Conservation (phyloP, 2,888 invertebrate genomes). For the Noctua janthe region DNA sequence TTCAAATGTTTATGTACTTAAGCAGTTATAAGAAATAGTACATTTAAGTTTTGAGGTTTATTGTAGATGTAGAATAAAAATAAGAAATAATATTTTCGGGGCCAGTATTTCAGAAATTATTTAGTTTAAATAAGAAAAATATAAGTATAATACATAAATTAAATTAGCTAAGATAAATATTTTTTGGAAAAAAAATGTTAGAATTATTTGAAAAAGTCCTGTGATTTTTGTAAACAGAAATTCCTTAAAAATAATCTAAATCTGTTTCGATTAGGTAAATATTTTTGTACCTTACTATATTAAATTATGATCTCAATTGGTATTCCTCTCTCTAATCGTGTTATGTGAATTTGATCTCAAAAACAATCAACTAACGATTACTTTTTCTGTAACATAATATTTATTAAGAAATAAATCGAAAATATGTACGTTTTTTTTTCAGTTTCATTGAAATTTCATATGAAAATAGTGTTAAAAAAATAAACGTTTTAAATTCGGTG, state of each 20-base stretch:
- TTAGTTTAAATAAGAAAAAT: conserved; percentile 52
- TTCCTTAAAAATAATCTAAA: conserved; percentile 41
- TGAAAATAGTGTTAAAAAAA: not conserved
- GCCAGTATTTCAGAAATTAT: conserved; percentile 86
- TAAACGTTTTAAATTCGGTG: not conserved
- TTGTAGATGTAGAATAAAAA: conserved; percentile 9
- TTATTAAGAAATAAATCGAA: conserved; percentile 45
- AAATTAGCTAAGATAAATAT: conserved; percentile 22
- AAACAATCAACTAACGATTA: conserved; percentile 54
- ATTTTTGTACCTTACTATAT: conserved; percentile 39
- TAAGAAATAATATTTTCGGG: conserved; percentile 71
- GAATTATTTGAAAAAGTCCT: conserved; percentile 44
- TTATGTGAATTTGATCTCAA: conserved; percentile 77
- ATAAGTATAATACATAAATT: conserved; percentile 20
- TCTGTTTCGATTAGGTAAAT: conserved; percentile 24
- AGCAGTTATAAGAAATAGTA: conserved; percentile 34
- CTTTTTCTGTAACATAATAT: conserved; percentile 31
- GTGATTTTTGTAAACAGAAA: conserved; percentile 50
- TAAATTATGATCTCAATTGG: conserved; percentile 85
- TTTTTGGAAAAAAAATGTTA: conserved; percentile 22
- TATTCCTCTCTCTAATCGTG: conserved; percentile 70
- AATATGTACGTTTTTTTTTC: not conserved
- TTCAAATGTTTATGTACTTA: conserved; percentile 80
- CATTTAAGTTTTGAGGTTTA: conserved; percentile 31
- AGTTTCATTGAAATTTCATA: not conserved